A percentile compares a stretch with the other conserved stretches of the same genome.
These are phyloP conservation scores for Xylota sylvarum DNA, from an alignment of 2,888 invertebrate species.

Conservation along the genomic window DNA sequence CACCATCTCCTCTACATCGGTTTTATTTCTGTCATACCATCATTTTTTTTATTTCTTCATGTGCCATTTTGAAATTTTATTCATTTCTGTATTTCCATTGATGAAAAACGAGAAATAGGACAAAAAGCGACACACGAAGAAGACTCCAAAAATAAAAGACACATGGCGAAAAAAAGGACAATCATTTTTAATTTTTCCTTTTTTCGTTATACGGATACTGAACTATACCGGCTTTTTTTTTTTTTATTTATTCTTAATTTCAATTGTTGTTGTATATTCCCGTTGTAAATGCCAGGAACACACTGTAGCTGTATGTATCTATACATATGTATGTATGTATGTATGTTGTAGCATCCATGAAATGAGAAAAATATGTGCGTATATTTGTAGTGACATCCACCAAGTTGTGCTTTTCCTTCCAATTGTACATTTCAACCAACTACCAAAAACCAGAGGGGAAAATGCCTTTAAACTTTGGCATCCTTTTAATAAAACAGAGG, in stretches of 20 bases:
- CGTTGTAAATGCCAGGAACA: slow-evolving; percentile 30
- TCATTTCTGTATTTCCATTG: slow-evolving; percentile 77
- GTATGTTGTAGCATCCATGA: slow-evolving; percentile 3
- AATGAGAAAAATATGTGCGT: slow-evolving; percentile 62
- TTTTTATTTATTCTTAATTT: slow-evolving; percentile 32
- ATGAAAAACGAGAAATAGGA: slow-evolving; percentile 77
- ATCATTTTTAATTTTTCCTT: slow-evolving; percentile 70
- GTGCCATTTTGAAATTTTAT: slow-evolving; percentile 77
- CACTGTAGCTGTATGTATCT: neutral
- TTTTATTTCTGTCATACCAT: slow-evolving; percentile 40
- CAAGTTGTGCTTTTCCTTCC: slow-evolving; percentile 34
- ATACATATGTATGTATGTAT: neutral
- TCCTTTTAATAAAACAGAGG: slow-evolving; percentile 73
- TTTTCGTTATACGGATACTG: slow-evolving; percentile 65
- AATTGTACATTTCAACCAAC: slow-evolving; percentile 53
- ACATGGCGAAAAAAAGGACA: slow-evolving; percentile 57
- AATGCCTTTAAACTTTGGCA: slow-evolving; percentile 75
- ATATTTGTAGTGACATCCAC: slow-evolving; percentile 42
- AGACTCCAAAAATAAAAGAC: slow-evolving; percentile 64
- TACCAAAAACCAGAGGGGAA: slow-evolving; percentile 66
- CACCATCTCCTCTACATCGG: slow-evolving; percentile 41
- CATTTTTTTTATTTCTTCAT: slow-evolving; percentile 40
- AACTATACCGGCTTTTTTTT: slow-evolving; percentile 21
- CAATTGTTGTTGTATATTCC: slow-evolving; percentile 57
- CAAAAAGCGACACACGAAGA: slow-evolving; percentile 67